These are phyloP conservation scores for Coleophora flavipennella DNA, from an alignment of 2,888 invertebrate species.

Conservation along the genomic window DNA sequence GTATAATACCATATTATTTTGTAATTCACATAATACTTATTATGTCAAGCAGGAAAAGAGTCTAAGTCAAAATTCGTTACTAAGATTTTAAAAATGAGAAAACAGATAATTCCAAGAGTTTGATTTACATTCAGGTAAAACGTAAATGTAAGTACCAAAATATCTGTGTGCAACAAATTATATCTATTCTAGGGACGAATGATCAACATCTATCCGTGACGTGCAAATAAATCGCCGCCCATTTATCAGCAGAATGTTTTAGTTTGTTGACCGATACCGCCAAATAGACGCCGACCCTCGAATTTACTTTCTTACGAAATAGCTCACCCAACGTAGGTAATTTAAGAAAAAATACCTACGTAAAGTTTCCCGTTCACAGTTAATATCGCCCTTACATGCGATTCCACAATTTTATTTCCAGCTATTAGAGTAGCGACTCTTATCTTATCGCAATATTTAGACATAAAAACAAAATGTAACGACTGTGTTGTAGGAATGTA, in stretches of 20 bases:
- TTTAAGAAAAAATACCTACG: slow-evolving; percentile 47
- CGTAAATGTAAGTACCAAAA: too few species aligned
- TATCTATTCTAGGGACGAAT: too few species aligned
- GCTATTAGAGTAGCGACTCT: slow-evolving; percentile 54
- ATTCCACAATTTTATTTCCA: slow-evolving; percentile 66
- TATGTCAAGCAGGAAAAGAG: too few species aligned
- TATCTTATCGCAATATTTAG: slow-evolving; percentile 62
- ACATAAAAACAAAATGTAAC: slow-evolving; percentile 55
- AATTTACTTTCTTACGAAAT: slow-evolving; percentile 39
- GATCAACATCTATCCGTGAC: too few species aligned
- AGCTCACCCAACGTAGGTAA: slow-evolving; percentile 31
- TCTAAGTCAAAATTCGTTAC: too few species aligned
- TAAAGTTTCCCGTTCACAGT: slow-evolving; percentile 56
- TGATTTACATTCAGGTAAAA: too few species aligned
- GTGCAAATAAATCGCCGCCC: slow-evolving; percentile 3
- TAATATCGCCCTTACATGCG: slow-evolving; percentile 67
- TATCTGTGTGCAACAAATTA: too few species aligned
- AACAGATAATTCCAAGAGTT: too few species aligned
- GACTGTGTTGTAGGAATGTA: slow-evolving; percentile 33
- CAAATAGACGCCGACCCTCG: slow-evolving; percentile 25
- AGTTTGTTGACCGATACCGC: slow-evolving; percentile 5
- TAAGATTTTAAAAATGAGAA: too few species aligned
- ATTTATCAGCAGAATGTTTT: too few species aligned
- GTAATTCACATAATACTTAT: too few species aligned
- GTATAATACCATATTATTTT: too few species aligned